These are phyloP conservation scores for Byasa hedistus DNA, from an alignment of 2,888 invertebrate genomes.

Conservation along the genomic window DNA sequence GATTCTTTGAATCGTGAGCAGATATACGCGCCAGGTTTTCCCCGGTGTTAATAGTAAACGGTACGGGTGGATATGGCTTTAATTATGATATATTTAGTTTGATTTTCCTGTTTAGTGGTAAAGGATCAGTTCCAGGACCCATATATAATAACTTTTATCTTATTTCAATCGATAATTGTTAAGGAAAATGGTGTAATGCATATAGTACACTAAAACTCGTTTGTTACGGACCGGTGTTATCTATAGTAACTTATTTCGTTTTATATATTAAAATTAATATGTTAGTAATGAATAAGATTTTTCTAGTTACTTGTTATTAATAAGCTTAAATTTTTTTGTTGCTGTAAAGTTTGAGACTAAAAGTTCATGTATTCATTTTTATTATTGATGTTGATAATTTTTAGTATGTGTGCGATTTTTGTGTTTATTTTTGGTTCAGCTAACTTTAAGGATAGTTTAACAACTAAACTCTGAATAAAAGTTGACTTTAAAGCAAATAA, in stretches of 20 bases:
- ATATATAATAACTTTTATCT: not conserved
- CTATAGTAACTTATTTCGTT: not conserved
- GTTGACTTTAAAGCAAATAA: no score
- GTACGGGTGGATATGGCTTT: not conserved
- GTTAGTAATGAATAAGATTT: no score
- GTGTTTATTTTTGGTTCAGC: no score
- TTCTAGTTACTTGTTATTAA: no score
- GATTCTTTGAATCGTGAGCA: constrained; percentile 1
- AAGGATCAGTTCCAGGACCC: constrained; percentile 1
- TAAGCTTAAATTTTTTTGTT: no score
- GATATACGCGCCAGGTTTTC: constrained; percentile 7
- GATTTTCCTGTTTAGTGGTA: constrained; percentile 11
- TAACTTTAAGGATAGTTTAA: no score
- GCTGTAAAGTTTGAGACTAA: no score
- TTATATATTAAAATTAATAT: no score
- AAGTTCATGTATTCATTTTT: no score
- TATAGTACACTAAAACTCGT: not conserved
- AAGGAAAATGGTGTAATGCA: constrained; percentile 1
- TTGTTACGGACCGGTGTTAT: not conserved
- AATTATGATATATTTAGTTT: constrained; percentile 1
- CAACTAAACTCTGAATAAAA: no score
- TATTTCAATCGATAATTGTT: not conserved
- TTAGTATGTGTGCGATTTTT: no score
- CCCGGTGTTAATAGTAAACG: constrained; percentile 3
- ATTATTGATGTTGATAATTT: no score